Base-by-base conservation (phyloP, 1,140 invertebrate species). In the Aradophagus sp. region DNA sequence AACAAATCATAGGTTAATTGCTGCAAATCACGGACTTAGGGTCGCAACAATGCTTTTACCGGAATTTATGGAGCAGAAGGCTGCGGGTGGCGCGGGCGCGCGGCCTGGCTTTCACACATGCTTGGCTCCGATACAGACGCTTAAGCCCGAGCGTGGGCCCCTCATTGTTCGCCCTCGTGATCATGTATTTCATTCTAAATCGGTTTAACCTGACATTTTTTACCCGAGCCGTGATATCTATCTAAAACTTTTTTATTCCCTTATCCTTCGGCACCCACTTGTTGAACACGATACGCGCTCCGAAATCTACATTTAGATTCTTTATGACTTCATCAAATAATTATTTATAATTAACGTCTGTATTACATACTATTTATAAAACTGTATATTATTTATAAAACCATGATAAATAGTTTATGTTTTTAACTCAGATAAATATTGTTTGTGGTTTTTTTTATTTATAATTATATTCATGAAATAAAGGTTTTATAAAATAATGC, bases 1-100 rank as follows among this genome's bases (percentile, higher is more conserved):
- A 75, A 80, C 71, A 76, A 76, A 75, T 77, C 70, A 74, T 62
- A 32, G 66, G 55, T 78, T 78, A 78, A 79, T 80, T 77, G 74
- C 58, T 35, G 41, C 70, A 74, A 80, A 81, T 80, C 75, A 75
- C 62, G 52, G 71, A 44, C 32, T 48, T 48, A 34, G 50, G 31
- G 34, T 36, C 42, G 41, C 32, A 72, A 77, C 73, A 80, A 80
- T 78, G 67, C 47, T 41, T 34, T 50, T 48, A 32, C 39, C 42
- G 59, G 41, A 71, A 79, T 78, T 78, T 77, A 74, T 70, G 52
- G 26, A 52, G 45, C 38, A 58, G 41, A 66, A 61, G 42, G 41
- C 56, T 59, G 71, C 15, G 45, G 74, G 55, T 59, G 53, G 53
- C 44, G 45, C 14, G 45, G 42, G 42, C 17, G n/a, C 38, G 23